phyloP scores from a whole-genome alignment of 2,113 vertebrate species.

The Semnopithecus entellus region DNA sequence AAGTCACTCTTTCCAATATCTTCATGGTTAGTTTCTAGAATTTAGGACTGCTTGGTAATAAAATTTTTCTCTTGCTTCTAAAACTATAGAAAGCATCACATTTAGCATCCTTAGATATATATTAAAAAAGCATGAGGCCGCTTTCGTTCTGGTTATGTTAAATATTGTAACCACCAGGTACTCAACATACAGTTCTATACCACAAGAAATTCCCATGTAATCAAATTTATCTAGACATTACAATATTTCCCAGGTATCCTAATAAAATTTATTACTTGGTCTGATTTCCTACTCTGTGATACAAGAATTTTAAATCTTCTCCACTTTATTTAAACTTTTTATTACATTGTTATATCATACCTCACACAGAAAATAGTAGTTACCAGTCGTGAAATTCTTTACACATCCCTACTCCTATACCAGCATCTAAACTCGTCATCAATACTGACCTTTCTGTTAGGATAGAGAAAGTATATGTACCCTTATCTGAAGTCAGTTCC shows the following conservation, averaged over 20 bases:
- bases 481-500: neutral
- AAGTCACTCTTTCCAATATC: neutral
- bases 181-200: neutral
- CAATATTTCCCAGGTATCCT: neutral
- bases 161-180: neutral
- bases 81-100: neutral
- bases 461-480: neutral
- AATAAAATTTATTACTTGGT: neutral
- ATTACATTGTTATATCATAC: neutral
- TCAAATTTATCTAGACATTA: neutral
- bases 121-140: neutral
- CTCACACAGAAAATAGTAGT: neutral
- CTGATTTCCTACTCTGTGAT: neutral
- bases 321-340: neutral
- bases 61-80: neutral
- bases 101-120: neutral
- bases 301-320: neutral
- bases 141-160: neutral
- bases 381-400: neutral
- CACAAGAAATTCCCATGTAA: neutral
- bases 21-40: neutral
- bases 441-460: neutral
- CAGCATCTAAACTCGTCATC: neutral
- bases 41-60: neutral
- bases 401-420: neutral